Conservation (phyloP, 2,113 vertebrate genomes). For the Heptranchias perlo region DNA sequence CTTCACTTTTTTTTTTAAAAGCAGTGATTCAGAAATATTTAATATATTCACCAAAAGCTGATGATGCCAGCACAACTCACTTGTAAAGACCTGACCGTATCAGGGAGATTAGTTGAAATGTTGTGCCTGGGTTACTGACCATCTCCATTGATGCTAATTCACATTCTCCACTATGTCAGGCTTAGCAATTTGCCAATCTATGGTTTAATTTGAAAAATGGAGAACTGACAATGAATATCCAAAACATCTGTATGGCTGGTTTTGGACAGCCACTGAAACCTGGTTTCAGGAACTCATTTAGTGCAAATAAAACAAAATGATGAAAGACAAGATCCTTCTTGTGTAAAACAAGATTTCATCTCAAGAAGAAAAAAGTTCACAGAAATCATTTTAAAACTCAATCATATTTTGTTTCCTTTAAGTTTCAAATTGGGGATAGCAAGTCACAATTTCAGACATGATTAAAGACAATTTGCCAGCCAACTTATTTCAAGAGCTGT, state of each 20-base stretch:
- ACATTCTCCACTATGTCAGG: neutral
- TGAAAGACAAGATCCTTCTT: neutral
- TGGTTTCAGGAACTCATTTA: neutral
- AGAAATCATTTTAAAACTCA: neutral
- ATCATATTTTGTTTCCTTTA: neutral
- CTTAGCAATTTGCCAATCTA: neutral
- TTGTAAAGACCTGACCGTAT: too few relatives aligned
- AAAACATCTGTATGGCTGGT: neutral
- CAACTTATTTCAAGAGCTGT: neutral
- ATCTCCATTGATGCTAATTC: too few relatives aligned
- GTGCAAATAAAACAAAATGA: neutral
- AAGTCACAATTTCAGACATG: neutral
- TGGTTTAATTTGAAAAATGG: neutral
- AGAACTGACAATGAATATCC: neutral
- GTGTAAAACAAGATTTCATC: too few relatives aligned
- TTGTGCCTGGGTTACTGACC: too few relatives aligned
- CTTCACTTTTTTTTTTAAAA: too few relatives aligned
- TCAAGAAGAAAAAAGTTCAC: too few relatives aligned
- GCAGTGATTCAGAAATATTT: too few relatives aligned
- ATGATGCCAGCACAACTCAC: too few relatives aligned
- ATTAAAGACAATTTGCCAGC: neutral
- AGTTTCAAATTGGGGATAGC: neutral
- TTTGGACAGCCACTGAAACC: neutral
- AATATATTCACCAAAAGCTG: too few relatives aligned
- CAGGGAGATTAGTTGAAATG: too few relatives aligned